A percentile compares a stretch with the other conserved stretches of the same genome.
Conservation (phyloP, 1,140 invertebrate species). For the Batillaria attramentaria region DNA sequence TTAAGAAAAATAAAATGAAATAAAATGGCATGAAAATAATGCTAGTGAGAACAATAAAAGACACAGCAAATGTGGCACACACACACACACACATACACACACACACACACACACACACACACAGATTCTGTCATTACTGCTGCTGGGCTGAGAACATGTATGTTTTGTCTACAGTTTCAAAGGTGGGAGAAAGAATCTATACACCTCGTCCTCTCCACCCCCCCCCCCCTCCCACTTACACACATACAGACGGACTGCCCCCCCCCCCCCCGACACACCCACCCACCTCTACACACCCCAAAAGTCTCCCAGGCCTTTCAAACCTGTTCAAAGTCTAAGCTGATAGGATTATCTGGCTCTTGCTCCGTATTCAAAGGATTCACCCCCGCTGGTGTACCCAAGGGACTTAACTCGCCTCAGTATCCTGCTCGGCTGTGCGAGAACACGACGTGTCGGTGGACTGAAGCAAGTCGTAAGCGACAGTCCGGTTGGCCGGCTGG, state of each 20-base stretch:
- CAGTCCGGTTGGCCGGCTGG: not conserved
- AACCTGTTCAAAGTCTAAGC: not conserved
- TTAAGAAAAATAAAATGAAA: no score
- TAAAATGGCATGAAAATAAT: no score
- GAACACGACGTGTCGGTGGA: conserved; percentile 19
- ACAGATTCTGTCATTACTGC: no score
- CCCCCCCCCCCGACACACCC: not conserved
- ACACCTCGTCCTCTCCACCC: not conserved
- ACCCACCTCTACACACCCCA: not conserved
- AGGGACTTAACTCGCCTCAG: not conserved
- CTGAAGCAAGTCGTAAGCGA: not conserved
- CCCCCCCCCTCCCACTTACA: not conserved
- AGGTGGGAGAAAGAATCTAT: no score
- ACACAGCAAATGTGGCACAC: no score
- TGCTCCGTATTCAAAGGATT: not conserved
- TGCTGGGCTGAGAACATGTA: no score
- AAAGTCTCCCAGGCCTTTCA: not conserved
- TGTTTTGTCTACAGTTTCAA: no score
- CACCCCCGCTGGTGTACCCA: not conserved
- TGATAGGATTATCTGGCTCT: not conserved
- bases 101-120: no score
- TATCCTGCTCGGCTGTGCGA: conserved; percentile 9
- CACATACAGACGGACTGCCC: not conserved
- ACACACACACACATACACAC: no score
- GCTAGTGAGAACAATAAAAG: no score